Base-by-base conservation (phyloP, 2,113 vertebrate species). In the Platichthys stellatus region DNA sequence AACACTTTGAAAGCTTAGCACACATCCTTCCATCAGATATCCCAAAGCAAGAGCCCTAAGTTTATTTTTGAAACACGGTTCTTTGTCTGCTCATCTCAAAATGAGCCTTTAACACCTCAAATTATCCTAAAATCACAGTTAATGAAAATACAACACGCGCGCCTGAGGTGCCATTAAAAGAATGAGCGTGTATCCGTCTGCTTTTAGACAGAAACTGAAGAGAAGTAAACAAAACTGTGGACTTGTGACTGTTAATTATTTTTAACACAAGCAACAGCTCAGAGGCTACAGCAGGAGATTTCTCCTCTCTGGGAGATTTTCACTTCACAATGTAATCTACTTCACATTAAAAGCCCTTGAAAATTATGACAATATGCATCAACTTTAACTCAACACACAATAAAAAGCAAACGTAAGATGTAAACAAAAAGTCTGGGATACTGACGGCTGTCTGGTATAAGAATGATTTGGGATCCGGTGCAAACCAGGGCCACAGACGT, bases 1-100 rank as follows among this genome's bases (percentile, higher is more conserved):
- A 88, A 83, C 74, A 81, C 69, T 45, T 69, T 82, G 69, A 76
- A 60, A 83, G 63, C 80, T 68, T 63, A 67, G 74, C 63, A 70
- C 76, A 66, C 71, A 28, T 69, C 57, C 31, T 71, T 81, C 57
- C 64, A 67, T 80, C 26, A 82, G 62, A 26, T 62, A 62, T 72
- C 74, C 62, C 18, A 26, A 69, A 63, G 49, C 60, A 78, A 78
- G 85, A 72, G 63, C 59, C 76, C 14, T 14, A 20, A 24, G 61
- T 1, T 8, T 75, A 69, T 84, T 85, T 74, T 74, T 76, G 57
- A 82, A 79, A 75, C 31, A 12, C 3, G 0, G 2, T n/a, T 77
- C 35, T 83, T 69, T 72, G 58, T 82, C 38, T 28, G 57, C 40
- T 20, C 4, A 5, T 76, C 76, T 71, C 15, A 78, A 60, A 86